A percentile compares a stretch with the other conserved stretches of the same genome.
phyloP scores from a whole-genome alignment of 2,888 invertebrate species.

The Cantharis rufa region DNA sequence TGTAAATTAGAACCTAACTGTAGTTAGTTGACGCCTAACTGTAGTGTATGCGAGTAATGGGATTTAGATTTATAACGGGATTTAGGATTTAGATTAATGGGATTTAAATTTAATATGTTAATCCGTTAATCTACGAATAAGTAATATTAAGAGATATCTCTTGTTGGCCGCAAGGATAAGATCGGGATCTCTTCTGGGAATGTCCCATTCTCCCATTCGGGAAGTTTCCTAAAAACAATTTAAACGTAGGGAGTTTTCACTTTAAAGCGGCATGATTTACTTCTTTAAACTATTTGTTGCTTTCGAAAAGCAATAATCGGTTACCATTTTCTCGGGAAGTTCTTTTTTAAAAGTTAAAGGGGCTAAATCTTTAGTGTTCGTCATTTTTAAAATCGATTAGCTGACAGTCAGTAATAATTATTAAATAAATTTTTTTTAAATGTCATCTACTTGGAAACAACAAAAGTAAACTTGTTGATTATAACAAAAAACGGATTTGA shows the following conservation, averaged over 20 bases:
- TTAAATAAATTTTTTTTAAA: background rate
- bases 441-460: background rate
- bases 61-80: too few relatives aligned
- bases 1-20: too few relatives aligned
- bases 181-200: conserved; percentile 61
- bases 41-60: too few relatives aligned
- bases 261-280: background rate
- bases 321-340: background rate
- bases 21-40: too few relatives aligned
- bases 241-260: background rate
- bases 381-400: background rate
- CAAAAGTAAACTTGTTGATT: background rate
- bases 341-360: background rate
- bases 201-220: conserved; percentile 69
- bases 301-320: background rate
- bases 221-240: conserved; percentile 58
- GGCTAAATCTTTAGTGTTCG: background rate
- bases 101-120: too few relatives aligned
- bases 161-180: conserved; percentile 61
- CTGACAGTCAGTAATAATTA: too few relatives aligned
- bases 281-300: background rate
- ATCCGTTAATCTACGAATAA: too few relatives aligned
- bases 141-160: too few relatives aligned
- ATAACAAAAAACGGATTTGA: too few relatives aligned
- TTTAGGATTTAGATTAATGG: too few relatives aligned